A percentile compares a stretch with the other conserved stretches of the same genome.
Conservation (phyloP, 2,797 vertebrate genomes). For the Lateolabrax maculatus region DNA sequence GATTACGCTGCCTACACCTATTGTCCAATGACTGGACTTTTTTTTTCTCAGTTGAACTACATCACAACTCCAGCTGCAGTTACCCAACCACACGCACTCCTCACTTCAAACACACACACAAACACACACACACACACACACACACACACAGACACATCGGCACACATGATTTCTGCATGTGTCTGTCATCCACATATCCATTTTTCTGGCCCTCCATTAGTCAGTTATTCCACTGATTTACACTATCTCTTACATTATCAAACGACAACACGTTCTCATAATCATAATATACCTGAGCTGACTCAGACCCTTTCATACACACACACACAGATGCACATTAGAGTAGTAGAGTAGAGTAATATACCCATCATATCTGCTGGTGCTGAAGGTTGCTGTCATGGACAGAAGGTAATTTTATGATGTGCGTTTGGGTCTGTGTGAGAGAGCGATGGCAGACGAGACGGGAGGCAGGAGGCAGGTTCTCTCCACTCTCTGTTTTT, state of each 20-base stretch:
- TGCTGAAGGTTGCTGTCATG: slow-evolving; percentile 80
- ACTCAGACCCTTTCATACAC: slow-evolving; percentile 25
- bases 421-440: slow-evolving; percentile 33
- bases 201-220: slow-evolving; percentile 51
- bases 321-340: slow-evolving; percentile 37
- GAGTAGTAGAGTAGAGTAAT: slow-evolving; percentile 47
- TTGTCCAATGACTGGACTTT: slow-evolving; percentile 12
- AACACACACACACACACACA: slow-evolving; percentile 17
- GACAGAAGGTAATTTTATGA: slow-evolving; percentile 70
- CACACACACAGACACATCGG: slow-evolving; percentile 19
- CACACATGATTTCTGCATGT: slow-evolving; percentile 11
- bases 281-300: slow-evolving; percentile 48
- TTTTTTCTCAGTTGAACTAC: slow-evolving; percentile 28
- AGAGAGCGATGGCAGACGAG: slow-evolving; percentile 70
- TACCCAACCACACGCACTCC: slow-evolving; percentile 13
- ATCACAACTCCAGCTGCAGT: slow-evolving; percentile 21
- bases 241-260: slow-evolving; percentile 60
- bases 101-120: slow-evolving; percentile 1
- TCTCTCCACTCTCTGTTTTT: slow-evolving; percentile 47
- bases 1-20: neutral
- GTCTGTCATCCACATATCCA: slow-evolving; percentile 65
- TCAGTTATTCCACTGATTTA: slow-evolving; percentile 51
- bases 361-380: slow-evolving; percentile 70
- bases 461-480: slow-evolving; percentile 42
- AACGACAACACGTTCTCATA: slow-evolving; percentile 64